Percentiles rank a stretch among this genome's conserved stretches.
These are phyloP conservation scores for Trissolcus basalis DNA, from an alignment of 1,140 invertebrate genomes.

Conservation along the genomic window DNA sequence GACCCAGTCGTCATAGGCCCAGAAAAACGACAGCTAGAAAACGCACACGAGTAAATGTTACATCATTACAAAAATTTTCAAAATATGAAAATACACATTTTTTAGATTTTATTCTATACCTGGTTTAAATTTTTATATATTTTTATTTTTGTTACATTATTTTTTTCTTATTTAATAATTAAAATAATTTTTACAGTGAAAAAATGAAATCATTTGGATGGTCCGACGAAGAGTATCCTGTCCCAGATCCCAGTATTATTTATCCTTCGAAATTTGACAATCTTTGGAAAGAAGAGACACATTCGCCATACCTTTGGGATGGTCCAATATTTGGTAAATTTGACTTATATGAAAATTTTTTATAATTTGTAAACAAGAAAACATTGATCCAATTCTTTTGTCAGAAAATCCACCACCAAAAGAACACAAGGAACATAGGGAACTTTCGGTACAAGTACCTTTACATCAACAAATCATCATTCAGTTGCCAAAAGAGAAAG, in stretches of 20 bases:
- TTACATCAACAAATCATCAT: slow-evolving; percentile 65
- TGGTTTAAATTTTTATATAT: too few relatives aligned
- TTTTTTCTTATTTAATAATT: slow-evolving; percentile 5
- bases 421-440: slow-evolving; percentile 3
- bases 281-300: slow-evolving; percentile 41
- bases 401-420: slow-evolving; percentile 18
- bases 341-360: too few relatives aligned
- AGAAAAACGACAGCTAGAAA: slow-evolving; percentile 56
- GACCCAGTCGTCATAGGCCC: slow-evolving; percentile 45
- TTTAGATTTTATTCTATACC: too few relatives aligned
- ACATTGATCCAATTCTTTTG: slow-evolving; percentile 2
- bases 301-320: slow-evolving; percentile 34
- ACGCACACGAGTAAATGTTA: slow-evolving; percentile 61
- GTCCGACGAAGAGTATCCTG: slow-evolving; percentile 57
- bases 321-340: slow-evolving; percentile 46
- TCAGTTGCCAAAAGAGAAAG: slow-evolving; percentile 59
- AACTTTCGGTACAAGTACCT: slow-evolving; percentile 61
- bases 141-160: too few relatives aligned
- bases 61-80: too few relatives aligned
- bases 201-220: slow-evolving; percentile 60
- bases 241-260: slow-evolving; percentile 62
- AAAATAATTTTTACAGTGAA: slow-evolving; percentile 40
- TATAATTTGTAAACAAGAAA: neutral
- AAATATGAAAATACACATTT: too few relatives aligned
- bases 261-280: slow-evolving; percentile 46